Conservation (phyloP, 2,888 invertebrate species). For the Seladonia tumulorum region DNA sequence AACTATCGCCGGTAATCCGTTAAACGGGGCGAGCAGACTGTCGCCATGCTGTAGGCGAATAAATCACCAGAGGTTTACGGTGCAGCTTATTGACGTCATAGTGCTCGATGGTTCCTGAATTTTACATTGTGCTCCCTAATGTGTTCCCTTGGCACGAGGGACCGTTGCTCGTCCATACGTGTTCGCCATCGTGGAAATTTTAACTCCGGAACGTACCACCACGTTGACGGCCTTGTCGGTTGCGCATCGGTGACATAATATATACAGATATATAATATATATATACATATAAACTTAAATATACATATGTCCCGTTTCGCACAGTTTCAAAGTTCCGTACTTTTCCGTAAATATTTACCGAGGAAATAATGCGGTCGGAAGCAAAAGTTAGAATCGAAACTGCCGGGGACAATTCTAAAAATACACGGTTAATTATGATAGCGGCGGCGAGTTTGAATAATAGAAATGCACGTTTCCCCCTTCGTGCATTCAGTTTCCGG, state of each 20-base stretch:
- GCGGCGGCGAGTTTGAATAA: background rate
- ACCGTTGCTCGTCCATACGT: background rate
- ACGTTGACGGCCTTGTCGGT: background rate
- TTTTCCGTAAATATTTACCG: slow-evolving; percentile 6
- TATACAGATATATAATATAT: background rate
- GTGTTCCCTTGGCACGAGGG: slow-evolving; percentile 40
- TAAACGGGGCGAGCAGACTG: slow-evolving; percentile 43
- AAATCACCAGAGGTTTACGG: slow-evolving; percentile 61
- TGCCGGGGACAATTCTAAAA: background rate
- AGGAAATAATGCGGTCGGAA: background rate
- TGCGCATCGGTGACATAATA: background rate
- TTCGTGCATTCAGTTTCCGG: background rate
- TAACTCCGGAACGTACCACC: background rate
- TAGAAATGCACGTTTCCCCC: background rate
- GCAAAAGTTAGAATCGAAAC: background rate
- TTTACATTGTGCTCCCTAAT: slow-evolving; percentile 59
- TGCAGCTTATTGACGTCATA: slow-evolving; percentile 58
- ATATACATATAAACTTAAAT: background rate
- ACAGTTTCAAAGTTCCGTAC: background rate
- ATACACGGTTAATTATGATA: slow-evolving; percentile 4
- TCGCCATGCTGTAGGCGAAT: slow-evolving; percentile 38
- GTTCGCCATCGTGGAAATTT: slow-evolving; percentile 15
- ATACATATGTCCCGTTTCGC: background rate
- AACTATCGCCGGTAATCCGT: slow-evolving; percentile 42
- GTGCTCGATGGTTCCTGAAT: slow-evolving; percentile 59